phyloP scores from a whole-genome alignment of 2,797 vertebrate species.

The Siniperca obscura region DNA sequence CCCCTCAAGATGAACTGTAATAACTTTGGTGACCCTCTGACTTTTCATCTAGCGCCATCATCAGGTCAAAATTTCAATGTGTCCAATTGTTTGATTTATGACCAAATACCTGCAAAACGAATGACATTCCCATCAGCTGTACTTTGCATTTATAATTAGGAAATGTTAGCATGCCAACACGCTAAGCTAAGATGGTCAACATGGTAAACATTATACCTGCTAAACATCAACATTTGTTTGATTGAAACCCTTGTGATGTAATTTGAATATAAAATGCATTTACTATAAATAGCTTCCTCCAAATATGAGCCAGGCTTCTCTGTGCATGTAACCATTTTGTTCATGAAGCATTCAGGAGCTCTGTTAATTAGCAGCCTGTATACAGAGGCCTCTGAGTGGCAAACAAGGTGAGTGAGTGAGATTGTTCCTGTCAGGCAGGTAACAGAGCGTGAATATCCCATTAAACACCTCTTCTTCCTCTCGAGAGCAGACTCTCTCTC shows the following conservation, averaged over 20 bases:
- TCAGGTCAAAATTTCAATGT: not conserved
- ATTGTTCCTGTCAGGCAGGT: constrained; percentile 73
- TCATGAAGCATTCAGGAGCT: constrained; percentile 50
- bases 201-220: not conserved
- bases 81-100: not conserved
- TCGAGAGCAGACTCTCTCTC: constrained; percentile 49
- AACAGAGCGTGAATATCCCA: constrained; percentile 77
- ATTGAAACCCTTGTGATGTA: constrained; percentile 17
- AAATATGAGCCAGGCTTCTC: constrained; percentile 30
- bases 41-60: not conserved
- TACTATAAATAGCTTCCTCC: constrained; percentile 24
- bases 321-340: constrained; percentile 30
- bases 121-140: not conserved
- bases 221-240: not conserved
- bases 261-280: constrained; percentile 35
- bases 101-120: not conserved
- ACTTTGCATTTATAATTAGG: not conserved
- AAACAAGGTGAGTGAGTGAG: constrained; percentile 78
- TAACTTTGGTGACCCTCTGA: not conserved
- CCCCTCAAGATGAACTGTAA: not conserved
- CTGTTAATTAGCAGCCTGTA: constrained; percentile 72
- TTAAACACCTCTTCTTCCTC: constrained; percentile 73
- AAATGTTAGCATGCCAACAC: not conserved
- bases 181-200: not conserved
- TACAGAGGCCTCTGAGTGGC: constrained; percentile 68